Evolutionary conservation across 2,888 invertebrate genomes (phyloP).

Genomic region (Drosophila multiciliata): DNA sequence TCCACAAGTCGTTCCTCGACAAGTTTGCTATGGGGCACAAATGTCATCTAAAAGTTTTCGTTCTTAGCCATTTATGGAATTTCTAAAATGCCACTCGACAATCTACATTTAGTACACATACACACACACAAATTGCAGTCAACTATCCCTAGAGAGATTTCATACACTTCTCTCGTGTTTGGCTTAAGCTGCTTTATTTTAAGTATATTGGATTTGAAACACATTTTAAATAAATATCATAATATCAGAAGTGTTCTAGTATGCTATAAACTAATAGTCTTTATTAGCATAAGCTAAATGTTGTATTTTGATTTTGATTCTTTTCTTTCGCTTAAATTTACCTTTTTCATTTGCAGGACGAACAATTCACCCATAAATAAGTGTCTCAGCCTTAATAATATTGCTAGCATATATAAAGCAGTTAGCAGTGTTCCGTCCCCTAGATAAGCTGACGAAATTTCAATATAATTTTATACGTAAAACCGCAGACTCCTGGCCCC

Average conservation of each 20-base stretch:
- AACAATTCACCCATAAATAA: neutral
- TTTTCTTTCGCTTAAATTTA: neutral
- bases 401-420: slow-evolving; percentile 26
- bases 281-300: neutral
- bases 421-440: slow-evolving; percentile 19
- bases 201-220: neutral
- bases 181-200: neutral
- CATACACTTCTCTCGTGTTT: neutral
- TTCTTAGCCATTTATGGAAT: slow-evolving; percentile 74
- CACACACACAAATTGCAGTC: slow-evolving; percentile 29
- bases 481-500: slow-evolving; percentile 23
- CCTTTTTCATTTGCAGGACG: neutral
- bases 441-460: slow-evolving; percentile 15
- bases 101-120: slow-evolving; percentile 37
- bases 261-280: neutral
- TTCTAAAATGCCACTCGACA: slow-evolving; percentile 62
- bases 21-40: slow-evolving; percentile 27
- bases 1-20: slow-evolving; percentile 9
- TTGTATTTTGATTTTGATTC: neutral
- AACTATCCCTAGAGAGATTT: slow-evolving; percentile 8
- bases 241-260: neutral
- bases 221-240: neutral
- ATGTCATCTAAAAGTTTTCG: slow-evolving; percentile 68
- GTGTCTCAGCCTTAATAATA: neutral
- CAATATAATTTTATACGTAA: slow-evolving; percentile 17